Base-by-base conservation (phyloP, 2,888 invertebrate genomes). In the Leptinotarsa rubiginosa region DNA sequence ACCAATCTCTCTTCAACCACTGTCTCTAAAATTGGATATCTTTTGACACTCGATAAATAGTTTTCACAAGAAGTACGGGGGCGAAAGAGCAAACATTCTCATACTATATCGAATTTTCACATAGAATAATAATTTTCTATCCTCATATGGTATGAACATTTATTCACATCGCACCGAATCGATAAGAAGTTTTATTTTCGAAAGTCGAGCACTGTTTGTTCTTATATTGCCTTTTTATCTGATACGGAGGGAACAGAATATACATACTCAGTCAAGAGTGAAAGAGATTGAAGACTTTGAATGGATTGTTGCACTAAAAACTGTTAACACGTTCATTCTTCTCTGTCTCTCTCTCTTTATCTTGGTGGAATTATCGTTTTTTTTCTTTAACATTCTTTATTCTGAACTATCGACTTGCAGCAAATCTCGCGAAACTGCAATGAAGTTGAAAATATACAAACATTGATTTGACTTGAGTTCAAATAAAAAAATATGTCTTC, bases 1-100 rank as follows among this genome's bases (percentile, higher is more conserved):
- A 74, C 76, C 72, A 75, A 78, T 78, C 77, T 75, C 73, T 75
- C 72, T 71, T 79, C 71, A 74, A 80, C 81, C 81, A 79, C 79
- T 81, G 81, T 81, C 81, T 80, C 77, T 78, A 82, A 82, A 83
- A 82, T 81, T 83, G 81, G 81, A 83, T 81, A 81, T 83, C 81
- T 81, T 83, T 83, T 81, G 82, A 83, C 82, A 82, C 76, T 75
- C 81, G 79, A 83, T 83, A 82, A 83, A 83, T 81, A 81, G 79
- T 81, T 80, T 78, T 80, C 79, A 68, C 75, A 77, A 80, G 76
- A 75, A 80, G 79, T 81, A 81, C 81, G 79, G 75, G 70, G 71
- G 65, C 70, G 70, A 65, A 73, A 75, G 70, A 75, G 75, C 70
- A 75, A 75, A 75, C 75, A 75, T 67, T 75, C 72, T 72, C 52